Conservation (phyloP, 2,797 vertebrate species). For the Valencia hispanica region DNA sequence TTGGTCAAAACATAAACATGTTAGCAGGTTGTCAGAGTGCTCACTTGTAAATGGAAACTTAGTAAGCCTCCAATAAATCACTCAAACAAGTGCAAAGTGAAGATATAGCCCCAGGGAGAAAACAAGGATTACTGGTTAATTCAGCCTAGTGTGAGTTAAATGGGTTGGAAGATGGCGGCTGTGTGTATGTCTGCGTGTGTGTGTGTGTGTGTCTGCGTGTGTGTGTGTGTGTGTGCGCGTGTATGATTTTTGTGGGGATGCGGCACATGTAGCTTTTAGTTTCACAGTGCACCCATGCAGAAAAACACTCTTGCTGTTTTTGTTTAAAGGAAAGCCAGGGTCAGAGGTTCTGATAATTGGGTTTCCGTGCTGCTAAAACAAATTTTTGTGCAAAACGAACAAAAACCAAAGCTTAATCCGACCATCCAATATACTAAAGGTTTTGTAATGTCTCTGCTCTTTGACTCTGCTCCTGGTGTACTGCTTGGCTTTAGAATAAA, state of each 20-base stretch:
- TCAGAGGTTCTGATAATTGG: constrained; percentile 18
- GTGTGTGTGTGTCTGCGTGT: constrained; percentile 5
- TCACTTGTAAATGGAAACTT: constrained; percentile 35
- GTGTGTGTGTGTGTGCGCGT: constrained; percentile 5
- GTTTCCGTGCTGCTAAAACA: constrained; percentile 9
- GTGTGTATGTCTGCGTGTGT: constrained; percentile 8
- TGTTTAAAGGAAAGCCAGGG: constrained; percentile 8
- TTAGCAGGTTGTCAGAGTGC: constrained; percentile 27
- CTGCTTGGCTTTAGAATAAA: background rate
- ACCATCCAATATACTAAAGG: background rate
- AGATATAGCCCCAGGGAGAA: constrained; percentile 46
- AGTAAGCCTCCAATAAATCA: constrained; percentile 55
- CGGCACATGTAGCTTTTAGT: background rate
- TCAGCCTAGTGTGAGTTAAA: constrained; percentile 68
- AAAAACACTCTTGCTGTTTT: background rate
- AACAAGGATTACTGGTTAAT: constrained; percentile 65
- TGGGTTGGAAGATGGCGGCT: constrained; percentile 55
- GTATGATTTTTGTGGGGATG: background rate
- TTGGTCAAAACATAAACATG: constrained; percentile 7
- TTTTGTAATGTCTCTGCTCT: background rate
- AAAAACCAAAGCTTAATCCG: background rate
- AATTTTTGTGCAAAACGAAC: background rate
- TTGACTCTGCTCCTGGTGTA: background rate
- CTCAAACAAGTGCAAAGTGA: constrained; percentile 63
- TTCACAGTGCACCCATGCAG: background rate